phyloP scores from a whole-genome alignment of 2,113 vertebrate genomes.

The Synodontis membranacea region DNA sequence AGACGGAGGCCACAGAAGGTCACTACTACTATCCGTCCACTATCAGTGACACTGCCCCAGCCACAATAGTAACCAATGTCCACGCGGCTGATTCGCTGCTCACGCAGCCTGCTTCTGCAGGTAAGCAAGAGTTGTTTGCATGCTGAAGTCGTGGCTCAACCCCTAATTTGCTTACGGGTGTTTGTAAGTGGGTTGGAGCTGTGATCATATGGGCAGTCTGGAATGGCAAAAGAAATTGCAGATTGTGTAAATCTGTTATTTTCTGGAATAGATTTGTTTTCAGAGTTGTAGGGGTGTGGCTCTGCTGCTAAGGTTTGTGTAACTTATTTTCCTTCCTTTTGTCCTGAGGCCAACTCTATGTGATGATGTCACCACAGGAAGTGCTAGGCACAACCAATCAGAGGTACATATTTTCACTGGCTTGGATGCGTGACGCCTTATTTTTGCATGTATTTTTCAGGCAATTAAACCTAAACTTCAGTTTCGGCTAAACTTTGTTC shows the following conservation, averaged over 20 bases:
- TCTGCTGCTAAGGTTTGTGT: background rate
- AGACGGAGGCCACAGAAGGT: constrained; percentile 70
- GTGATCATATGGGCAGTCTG: too few species aligned
- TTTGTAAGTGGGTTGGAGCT: background rate
- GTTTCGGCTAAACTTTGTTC: background rate
- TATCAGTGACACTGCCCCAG: constrained; percentile 68
- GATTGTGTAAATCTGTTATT: background rate
- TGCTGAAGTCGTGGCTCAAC: background rate
- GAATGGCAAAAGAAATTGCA: too few species aligned
- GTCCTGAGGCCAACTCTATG: constrained; percentile 87
- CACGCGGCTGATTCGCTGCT: constrained; percentile 73
- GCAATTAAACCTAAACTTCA: too few species aligned
- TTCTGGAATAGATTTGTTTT: background rate
- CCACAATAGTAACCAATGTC: constrained; percentile 78
- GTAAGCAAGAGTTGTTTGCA: constrained; percentile 50
- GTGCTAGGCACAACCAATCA: constrained; percentile 83
- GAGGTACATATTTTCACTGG: constrained; percentile 76
- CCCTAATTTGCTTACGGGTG: background rate
- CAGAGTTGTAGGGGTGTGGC: background rate
- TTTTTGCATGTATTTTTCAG: background rate
- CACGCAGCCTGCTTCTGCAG: constrained; percentile 70
- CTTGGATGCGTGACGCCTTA: background rate
- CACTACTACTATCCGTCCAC: constrained; percentile 80
- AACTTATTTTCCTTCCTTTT: background rate
- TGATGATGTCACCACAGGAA: constrained; percentile 97